phyloP scores from a whole-genome alignment of 1,140 invertebrate species.

The Zaprionus lachaisei region DNA sequence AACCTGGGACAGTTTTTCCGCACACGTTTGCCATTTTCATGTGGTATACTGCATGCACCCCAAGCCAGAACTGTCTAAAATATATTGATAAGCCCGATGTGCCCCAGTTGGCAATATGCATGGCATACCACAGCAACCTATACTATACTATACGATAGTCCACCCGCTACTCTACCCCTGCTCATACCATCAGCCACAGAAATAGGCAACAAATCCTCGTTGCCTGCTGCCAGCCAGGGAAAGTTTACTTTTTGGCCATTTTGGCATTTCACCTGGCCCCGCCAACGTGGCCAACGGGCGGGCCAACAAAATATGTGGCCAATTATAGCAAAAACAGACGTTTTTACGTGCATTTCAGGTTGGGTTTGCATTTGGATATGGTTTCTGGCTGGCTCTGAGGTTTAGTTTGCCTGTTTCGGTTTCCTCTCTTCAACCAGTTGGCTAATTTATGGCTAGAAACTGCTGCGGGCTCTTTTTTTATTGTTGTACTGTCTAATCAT shows the following conservation, averaged over 20 bases:
- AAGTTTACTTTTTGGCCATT: slow-evolving; percentile 51
- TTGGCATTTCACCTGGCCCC: slow-evolving; percentile 55
- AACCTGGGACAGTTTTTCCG: slow-evolving; percentile 58
- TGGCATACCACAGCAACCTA: slow-evolving; percentile 12
- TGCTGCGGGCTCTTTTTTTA: slow-evolving; percentile 44
- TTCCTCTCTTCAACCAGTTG: slow-evolving; percentile 21
- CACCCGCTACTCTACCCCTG: background rate
- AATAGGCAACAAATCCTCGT: slow-evolving; percentile 25
- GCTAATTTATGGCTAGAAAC: slow-evolving; percentile 71
- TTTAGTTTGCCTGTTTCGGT: slow-evolving; percentile 20
- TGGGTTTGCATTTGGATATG: slow-evolving; percentile 17
- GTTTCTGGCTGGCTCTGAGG: background rate
- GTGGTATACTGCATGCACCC: background rate
- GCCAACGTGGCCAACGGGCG: slow-evolving; percentile 13
- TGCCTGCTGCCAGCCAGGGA: slow-evolving; percentile 17
- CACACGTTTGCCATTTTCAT: slow-evolving; percentile 41
- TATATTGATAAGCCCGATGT: slow-evolving; percentile 55
- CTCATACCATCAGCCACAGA: slow-evolving; percentile 10
- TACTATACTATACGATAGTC: background rate
- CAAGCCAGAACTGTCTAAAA: slow-evolving; percentile 36
- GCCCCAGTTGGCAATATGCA: slow-evolving; percentile 49
- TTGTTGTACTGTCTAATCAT: slow-evolving; percentile 62
- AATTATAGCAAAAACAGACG: slow-evolving; percentile 82
- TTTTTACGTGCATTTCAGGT: slow-evolving; percentile 70
- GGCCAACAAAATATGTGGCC: slow-evolving; percentile 78